These are phyloP conservation scores for Harlomillsia oculata DNA, from an alignment of 1,140 invertebrate species.

Conservation along the genomic window DNA sequence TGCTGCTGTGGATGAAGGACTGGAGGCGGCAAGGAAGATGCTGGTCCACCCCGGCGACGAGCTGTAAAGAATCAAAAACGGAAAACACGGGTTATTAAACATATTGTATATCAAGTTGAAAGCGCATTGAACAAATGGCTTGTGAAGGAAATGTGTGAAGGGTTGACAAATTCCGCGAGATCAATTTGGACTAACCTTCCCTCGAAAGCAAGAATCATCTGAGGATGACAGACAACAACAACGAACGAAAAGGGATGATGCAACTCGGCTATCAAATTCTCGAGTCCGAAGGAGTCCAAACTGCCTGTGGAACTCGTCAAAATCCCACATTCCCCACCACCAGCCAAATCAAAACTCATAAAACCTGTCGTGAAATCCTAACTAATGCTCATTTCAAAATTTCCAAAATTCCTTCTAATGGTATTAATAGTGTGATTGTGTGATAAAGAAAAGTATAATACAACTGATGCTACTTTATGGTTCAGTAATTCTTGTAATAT, in stretches of 20 bases:
- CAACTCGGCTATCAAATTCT: conserved; percentile 10
- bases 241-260: conserved; percentile 8
- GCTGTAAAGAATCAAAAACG: conserved; percentile 11
- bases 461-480: too few species aligned
- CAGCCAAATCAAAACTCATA: too few species aligned
- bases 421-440: too few species aligned
- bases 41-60: conserved; percentile 14
- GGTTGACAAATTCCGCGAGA: conserved; percentile 26
- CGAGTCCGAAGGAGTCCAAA: conserved; percentile 34
- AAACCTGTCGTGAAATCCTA: too few species aligned
- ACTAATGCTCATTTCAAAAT: too few species aligned
- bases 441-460: too few species aligned
- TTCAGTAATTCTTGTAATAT: too few species aligned
- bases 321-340: too few species aligned
- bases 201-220: conserved; percentile 23
- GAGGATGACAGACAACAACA: conserved; percentile 16
- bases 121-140: too few species aligned
- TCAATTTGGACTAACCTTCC: conserved; percentile 36
- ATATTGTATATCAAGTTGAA: neutral
- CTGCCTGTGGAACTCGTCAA: conserved; percentile 32
- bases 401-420: too few species aligned
- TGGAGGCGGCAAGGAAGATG: conserved; percentile 28
- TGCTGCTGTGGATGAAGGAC: conserved; percentile 33
- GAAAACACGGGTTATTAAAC: conserved; percentile 1
- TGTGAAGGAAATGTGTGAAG: conserved; percentile 13